Evolutionary conservation across 2,797 vertebrate species (phyloP), one percentile per base, ranked within the genome.

Genomic region (Champsocephalus esox): DNA sequence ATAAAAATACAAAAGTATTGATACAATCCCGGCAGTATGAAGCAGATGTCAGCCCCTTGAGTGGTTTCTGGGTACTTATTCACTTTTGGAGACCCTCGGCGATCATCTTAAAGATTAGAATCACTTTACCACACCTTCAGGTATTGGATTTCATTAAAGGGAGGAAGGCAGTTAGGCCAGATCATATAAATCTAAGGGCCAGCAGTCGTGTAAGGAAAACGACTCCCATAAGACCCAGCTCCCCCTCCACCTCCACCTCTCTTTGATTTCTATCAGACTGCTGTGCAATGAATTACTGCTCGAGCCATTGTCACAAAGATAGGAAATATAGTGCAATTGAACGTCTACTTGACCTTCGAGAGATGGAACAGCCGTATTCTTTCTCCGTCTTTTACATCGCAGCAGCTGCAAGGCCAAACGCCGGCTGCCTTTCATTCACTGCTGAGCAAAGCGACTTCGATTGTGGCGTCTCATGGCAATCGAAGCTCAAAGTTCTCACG

Each of bases 341-440:
- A 77, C 61, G 81, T 79, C 81, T 85, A 81, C 79, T 89, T 89
- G 89, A 91, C 90, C 89, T 92, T 93, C 83, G 73, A 58, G 54
- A 59, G 87, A 84, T 75, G 70, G 85, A 87, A 89, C 86, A 58
- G 81, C 81, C 86, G 74, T 66, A 80, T 79, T 85, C 72, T 59
- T 80, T 54, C 73, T 49, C 44, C 49, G 62, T 75, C 59, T 81
- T 75, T 85, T 79, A 76, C 71, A 76, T 45, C 81, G 63, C 51
- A 68, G 75, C 85, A 81, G 83, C 80, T 83, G 71, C 80, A 78
- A 87, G 87, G 85, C 77, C 71, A 68, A 28, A 81, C 66, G 66
- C 75, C 28, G 73, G 77, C 76, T 74, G 66, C 72, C 78, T 74
- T 66, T 62, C 77, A 77, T 86, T 83, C 65, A 71, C 51, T 84